Percentiles rank a stretch among this genome's conserved stretches.
Evolutionary conservation across 2,797 vertebrate genomes (phyloP).

Genomic region (Pachyuromys duprasi): DNA sequence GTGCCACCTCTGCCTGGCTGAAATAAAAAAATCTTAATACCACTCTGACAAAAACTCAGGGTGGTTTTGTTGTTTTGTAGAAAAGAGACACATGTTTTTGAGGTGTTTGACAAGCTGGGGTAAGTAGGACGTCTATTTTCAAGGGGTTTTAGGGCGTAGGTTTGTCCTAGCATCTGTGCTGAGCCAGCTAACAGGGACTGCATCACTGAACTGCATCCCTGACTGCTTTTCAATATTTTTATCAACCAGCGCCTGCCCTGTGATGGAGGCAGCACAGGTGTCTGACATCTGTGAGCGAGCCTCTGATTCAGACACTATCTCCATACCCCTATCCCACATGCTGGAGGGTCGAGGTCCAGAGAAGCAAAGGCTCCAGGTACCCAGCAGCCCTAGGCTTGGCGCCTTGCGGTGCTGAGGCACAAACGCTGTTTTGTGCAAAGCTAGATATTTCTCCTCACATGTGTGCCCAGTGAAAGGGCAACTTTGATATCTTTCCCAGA

Average conservation of each 20-base stretch:
- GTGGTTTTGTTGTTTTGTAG: background rate
- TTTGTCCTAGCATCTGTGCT: background rate
- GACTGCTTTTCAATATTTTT: background rate
- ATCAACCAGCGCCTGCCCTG: background rate
- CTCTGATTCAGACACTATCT: background rate
- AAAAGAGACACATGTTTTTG: background rate
- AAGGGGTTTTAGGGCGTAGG: background rate
- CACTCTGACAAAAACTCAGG: background rate
- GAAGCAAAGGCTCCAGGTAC: background rate
- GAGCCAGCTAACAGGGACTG: background rate
- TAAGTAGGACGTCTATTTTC: background rate
- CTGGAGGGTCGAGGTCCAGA: background rate
- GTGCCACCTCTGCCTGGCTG: background rate
- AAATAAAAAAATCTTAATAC: background rate
- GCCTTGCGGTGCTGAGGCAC: background rate
- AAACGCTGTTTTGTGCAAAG: background rate
- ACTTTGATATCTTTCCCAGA: background rate
- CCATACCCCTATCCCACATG: background rate
- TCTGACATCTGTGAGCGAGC: background rate
- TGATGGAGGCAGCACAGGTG: background rate
- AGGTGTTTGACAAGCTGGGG: background rate
- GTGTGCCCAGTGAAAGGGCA: background rate
- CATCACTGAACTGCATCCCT: background rate
- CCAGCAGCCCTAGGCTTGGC: background rate
- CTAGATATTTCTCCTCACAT: background rate